Percentiles rank a stretch among this genome's conserved stretches.
Conservation (phyloP, 53 echinoderm and acorn worm genomes). For the Stichopus horrens region DNA sequence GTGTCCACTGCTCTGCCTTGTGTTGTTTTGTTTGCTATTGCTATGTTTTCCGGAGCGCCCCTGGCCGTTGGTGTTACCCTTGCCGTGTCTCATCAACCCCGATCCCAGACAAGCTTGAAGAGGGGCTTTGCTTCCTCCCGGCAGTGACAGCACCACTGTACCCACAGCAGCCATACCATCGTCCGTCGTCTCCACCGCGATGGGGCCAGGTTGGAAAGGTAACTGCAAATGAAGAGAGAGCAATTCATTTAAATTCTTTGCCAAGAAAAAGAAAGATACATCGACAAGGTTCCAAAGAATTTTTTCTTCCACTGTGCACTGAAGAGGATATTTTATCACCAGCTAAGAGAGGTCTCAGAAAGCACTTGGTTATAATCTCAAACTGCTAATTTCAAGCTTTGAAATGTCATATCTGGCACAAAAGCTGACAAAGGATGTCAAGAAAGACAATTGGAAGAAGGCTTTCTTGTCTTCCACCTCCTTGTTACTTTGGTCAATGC, state of each 20-base stretch:
- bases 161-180: slow-evolving; percentile 88
- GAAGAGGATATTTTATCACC: too few relatives aligned
- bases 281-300: background rate
- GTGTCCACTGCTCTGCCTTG: slow-evolving; percentile 18
- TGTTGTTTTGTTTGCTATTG: slow-evolving; percentile 11
- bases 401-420: too few relatives aligned
- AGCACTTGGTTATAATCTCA: too few relatives aligned
- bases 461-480: too few relatives aligned
- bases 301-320: background rate
- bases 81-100: slow-evolving; percentile 59
- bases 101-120: slow-evolving; percentile 92
- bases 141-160: slow-evolving; percentile 83
- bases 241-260: background rate
- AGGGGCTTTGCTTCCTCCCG: slow-evolving; percentile 69
- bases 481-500: too few relatives aligned
- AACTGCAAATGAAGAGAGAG: background rate
- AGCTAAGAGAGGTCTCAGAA: too few relatives aligned
- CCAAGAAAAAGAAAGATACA: background rate
- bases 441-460: too few relatives aligned
- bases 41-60: background rate
- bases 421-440: too few relatives aligned
- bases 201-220: slow-evolving; percentile 60
- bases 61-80: background rate
- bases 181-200: slow-evolving; percentile 83
- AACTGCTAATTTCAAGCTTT: too few relatives aligned